These are phyloP conservation scores for Origma solitaria DNA, from an alignment of 2,113 vertebrate species.

Conservation along the genomic window DNA sequence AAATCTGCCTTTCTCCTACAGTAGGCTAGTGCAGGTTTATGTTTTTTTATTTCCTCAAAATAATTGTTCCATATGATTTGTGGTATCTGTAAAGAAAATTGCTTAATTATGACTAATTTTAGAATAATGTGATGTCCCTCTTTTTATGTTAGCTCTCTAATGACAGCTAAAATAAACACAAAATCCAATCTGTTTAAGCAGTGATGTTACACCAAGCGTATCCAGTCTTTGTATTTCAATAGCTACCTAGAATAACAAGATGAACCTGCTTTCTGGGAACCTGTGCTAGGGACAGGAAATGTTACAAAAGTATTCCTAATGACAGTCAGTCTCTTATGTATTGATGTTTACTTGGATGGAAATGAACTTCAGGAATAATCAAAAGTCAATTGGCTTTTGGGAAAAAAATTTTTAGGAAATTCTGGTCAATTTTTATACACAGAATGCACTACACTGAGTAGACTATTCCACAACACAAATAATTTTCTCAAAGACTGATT, in stretches of 20 bases:
- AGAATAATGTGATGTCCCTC: neutral
- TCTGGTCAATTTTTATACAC: neutral
- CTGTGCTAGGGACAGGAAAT: neutral
- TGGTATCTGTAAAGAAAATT: neutral
- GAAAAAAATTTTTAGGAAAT: neutral
- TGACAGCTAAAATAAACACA: neutral
- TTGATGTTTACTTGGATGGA: neutral
- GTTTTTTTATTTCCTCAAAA: neutral
- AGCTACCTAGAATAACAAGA: neutral
- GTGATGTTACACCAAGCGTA: neutral
- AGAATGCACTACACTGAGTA: neutral
- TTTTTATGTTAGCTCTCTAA: neutral
- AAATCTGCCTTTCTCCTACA: neutral
- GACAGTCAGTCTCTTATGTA: neutral
- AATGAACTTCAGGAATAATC: neutral
- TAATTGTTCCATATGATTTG: neutral
- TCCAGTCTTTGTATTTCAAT: neutral
- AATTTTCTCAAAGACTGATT: conserved; percentile 30
- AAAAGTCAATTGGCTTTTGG: conserved; percentile 17
- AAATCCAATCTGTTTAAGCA: conserved; percentile 13
- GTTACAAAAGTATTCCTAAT: conserved; percentile 12
- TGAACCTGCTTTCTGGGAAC: neutral
- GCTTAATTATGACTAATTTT: neutral
- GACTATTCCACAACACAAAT: neutral
- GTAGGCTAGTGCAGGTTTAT: neutral